Evolutionary conservation across 2,888 invertebrate genomes (phyloP).

Genomic region (Malachius bipustulatus): DNA sequence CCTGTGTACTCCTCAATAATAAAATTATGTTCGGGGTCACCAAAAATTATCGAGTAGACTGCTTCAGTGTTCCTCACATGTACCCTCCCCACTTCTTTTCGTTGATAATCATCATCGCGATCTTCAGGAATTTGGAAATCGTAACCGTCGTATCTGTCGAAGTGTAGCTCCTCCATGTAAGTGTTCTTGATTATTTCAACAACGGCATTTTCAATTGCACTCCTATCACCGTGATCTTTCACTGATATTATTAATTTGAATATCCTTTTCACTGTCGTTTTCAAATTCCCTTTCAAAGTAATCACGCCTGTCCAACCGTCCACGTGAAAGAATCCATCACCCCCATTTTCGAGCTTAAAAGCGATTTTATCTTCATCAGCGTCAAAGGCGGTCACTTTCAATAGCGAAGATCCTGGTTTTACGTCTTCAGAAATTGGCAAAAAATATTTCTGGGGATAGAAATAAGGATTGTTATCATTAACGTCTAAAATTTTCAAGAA

Average conservation of each 20-base stretch:
- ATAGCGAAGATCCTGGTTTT: constrained; percentile 49
- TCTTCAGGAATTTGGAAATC: constrained; percentile 77
- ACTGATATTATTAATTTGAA: constrained; percentile 68
- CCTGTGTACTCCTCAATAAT: constrained; percentile 70
- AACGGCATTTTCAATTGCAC: constrained; percentile 59
- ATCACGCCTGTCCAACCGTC: constrained; percentile 69
- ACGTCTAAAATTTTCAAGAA: constrained; percentile 69
- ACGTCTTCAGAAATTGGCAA: constrained; percentile 60
- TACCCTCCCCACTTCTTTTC: constrained; percentile 68
- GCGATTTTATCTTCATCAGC: constrained; percentile 83
- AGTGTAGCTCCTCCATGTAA: constrained; percentile 60
- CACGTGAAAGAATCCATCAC: constrained; percentile 67
- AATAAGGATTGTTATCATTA: constrained; percentile 85
- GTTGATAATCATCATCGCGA: constrained; percentile 49
- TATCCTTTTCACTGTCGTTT: constrained; percentile 50
- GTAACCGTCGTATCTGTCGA: constrained; percentile 65
- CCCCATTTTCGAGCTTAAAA: constrained; percentile 66
- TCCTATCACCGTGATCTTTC: constrained; percentile 66
- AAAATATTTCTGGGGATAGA: constrained; percentile 83
- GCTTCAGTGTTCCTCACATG: constrained; percentile 40
- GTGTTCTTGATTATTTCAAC: constrained; percentile 70
- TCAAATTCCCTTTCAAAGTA: constrained; percentile 52
- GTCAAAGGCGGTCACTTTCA: constrained; percentile 73
- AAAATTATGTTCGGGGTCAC: constrained; percentile 68
- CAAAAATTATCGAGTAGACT: constrained; percentile 66